Conservation (phyloP, 2,888 invertebrate genomes). For the Gryllus longicercus region DNA sequence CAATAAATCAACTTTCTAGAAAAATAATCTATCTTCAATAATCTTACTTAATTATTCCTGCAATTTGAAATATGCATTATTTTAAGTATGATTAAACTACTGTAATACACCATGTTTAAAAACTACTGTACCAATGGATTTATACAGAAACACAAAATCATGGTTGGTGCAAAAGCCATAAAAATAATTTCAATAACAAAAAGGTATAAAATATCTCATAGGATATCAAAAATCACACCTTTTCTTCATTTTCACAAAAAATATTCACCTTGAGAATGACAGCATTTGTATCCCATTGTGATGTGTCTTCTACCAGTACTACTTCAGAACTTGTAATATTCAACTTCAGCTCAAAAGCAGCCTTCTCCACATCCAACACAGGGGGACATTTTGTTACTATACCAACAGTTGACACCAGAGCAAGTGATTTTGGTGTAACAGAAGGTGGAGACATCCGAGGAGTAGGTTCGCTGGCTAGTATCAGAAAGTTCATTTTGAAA, state of each 20-base stretch:
- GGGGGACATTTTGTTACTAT: conserved; percentile 35
- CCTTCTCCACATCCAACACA: conserved; percentile 43
- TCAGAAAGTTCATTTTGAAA: not conserved
- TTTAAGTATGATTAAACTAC: no score
- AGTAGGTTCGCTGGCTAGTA: conserved; percentile 30
- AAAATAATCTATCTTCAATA: not conserved
- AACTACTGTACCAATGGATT: no score
- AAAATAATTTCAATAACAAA: no score
- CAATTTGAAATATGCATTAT: no score
- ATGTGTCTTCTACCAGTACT: conserved; percentile 87
- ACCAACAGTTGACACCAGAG: conserved; percentile 39
- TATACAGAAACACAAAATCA: no score
- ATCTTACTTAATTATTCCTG: no score
- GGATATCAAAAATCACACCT: no score
- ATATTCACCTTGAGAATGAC: conserved; percentile 73
- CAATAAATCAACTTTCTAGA: not conserved
- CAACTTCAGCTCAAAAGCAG: conserved; percentile 77
- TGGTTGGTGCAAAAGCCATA: no score
- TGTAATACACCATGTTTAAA: no score
- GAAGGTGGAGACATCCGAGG: conserved; percentile 38
- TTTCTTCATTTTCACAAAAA: not conserved
- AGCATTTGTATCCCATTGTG: conserved; percentile 85
- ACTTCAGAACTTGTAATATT: conserved; percentile 95
- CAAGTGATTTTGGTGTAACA: conserved; percentile 39
- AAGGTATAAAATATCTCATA: no score